Evolutionary conservation across 2,888 invertebrate species (phyloP).

Genomic region (Ichneumoninae sp.): DNA sequence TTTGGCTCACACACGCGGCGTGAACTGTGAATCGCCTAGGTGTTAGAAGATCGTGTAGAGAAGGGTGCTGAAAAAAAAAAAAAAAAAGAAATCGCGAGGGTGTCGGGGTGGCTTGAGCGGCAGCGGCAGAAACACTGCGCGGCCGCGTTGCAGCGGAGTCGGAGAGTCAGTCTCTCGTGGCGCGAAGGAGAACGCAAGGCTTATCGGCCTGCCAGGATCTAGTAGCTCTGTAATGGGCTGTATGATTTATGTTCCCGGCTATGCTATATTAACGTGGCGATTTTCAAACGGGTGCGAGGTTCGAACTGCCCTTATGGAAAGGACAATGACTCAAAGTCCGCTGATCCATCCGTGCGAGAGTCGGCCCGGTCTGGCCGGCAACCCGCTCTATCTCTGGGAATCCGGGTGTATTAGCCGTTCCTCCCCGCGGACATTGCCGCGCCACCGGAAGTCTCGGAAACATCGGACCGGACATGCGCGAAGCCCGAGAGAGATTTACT

Average conservation of each 20-base stretch:
- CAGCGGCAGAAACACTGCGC: slow-evolving; percentile 53
- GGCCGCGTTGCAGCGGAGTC: slow-evolving; percentile 47
- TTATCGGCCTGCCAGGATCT: slow-evolving; percentile 80
- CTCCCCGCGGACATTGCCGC: not conserved
- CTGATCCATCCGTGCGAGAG: slow-evolving; percentile 72
- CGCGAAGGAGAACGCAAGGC: slow-evolving; percentile 67
- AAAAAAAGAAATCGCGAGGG: slow-evolving; percentile 29
- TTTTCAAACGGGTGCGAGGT: slow-evolving; percentile 74
- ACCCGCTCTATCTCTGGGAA: not conserved
- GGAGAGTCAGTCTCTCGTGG: slow-evolving; percentile 50
- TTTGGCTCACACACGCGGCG: slow-evolving; percentile 56
- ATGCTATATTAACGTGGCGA: slow-evolving; percentile 68
- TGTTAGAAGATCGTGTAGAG: slow-evolving; percentile 36
- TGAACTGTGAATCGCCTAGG: slow-evolving; percentile 55
- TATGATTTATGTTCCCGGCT: slow-evolving; percentile 81
- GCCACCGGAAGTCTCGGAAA: not conserved
- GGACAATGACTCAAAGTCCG: slow-evolving; percentile 78
- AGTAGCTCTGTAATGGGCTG: slow-evolving; percentile 81
- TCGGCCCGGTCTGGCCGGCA: not conserved
- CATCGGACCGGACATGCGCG: not conserved
- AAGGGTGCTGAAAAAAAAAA: slow-evolving; percentile 10
- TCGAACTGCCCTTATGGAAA: slow-evolving; percentile 72
- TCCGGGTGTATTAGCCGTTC: not conserved
- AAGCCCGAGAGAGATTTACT: not conserved
- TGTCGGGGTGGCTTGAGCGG: slow-evolving; percentile 8